These are phyloP conservation scores for Phocoena sinus DNA, from an alignment of 2,113 vertebrate species.

Conservation along the genomic window DNA sequence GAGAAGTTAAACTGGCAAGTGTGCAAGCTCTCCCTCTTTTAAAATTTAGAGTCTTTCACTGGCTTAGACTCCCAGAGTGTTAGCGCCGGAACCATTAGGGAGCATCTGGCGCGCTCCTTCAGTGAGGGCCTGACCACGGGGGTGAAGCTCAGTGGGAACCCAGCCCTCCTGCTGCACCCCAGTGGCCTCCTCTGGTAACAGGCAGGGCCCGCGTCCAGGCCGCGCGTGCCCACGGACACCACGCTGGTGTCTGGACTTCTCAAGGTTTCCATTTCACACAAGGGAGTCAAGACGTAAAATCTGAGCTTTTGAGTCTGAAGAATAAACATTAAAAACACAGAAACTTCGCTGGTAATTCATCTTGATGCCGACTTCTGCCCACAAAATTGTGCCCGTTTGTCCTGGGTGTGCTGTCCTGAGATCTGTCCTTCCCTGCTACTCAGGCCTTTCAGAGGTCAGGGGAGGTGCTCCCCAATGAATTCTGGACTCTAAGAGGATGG, in stretches of 20 bases:
- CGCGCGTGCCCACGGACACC: fast-evolving
- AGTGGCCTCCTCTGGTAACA: fast-evolving
- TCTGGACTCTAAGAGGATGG: not conserved
- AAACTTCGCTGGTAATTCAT: not conserved
- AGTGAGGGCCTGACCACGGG: not conserved
- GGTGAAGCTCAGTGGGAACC: fast-evolving
- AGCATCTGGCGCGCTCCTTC: fast-evolving
- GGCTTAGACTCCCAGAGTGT: not conserved
- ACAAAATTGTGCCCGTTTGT: fast-evolving
- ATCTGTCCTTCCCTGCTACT: fast-evolving
- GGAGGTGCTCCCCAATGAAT: too few relatives aligned
- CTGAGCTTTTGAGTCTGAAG: not conserved
- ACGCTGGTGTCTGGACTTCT: not conserved
- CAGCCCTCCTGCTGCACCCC: not conserved
- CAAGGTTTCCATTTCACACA: not conserved
- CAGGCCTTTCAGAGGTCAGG: not conserved
- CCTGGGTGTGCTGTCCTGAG: not conserved
- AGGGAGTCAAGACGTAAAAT: not conserved
- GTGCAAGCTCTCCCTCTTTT: not conserved
- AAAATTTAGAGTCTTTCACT: too few relatives aligned
- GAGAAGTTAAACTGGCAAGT: not conserved
- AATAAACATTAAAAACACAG: not conserved
- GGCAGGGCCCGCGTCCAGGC: not conserved
- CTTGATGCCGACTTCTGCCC: not conserved
- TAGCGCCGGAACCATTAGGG: not conserved